Base-by-base conservation (phyloP, 2,113 vertebrate species). In the Promerops cafer region DNA sequence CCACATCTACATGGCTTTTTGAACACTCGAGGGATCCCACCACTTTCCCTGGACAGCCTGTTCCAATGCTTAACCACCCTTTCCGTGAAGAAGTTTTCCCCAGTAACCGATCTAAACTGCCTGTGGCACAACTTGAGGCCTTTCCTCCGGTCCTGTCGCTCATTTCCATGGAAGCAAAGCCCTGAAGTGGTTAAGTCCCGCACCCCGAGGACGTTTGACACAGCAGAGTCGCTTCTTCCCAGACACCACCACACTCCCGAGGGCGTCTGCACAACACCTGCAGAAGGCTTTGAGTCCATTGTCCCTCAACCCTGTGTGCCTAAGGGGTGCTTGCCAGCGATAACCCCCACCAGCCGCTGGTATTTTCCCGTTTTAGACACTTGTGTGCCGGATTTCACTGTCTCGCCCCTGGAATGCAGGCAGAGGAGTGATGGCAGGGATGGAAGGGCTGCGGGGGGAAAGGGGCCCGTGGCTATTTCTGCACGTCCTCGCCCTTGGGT, bases 391-490 rank as follows among this genome's bases (percentile, higher is more conserved):
- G 27, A 27, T 59, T 26, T 61, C 5, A 1, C 14, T 0, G 2
- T 27, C n/a, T 39, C 1, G 0, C 2, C 1, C 45, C 16, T 2
- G 1, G 22, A 33, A n/a, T 0, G 10, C 37, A 6, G 11, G 21
- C 64, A 44, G 1, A 6, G 19, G 8, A 50, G 19, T 0, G 2
- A 15, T 1, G 21, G 56, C 13, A 50, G 33, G 1, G 17, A n/a
- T 1, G 28, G 33, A 2, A 4, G 11, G 12, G 44, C 3, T 4
- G 16, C 26, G 5, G 8, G 40, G 11, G 5, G 14, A 6, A 44
- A 16, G 8, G 20, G 24, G 10, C 8, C 33, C 26, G 1, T 11
- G 39, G 21, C 44, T 39, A 1, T 26, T 54, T 60, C 45, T 56
- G 56, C 26, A 13, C 4, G 3, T 39, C 74, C 17, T 54, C 44